Evolutionary conservation across 1,140 invertebrate species (phyloP).

Genomic region (Dinothrombium tinctorium): DNA sequence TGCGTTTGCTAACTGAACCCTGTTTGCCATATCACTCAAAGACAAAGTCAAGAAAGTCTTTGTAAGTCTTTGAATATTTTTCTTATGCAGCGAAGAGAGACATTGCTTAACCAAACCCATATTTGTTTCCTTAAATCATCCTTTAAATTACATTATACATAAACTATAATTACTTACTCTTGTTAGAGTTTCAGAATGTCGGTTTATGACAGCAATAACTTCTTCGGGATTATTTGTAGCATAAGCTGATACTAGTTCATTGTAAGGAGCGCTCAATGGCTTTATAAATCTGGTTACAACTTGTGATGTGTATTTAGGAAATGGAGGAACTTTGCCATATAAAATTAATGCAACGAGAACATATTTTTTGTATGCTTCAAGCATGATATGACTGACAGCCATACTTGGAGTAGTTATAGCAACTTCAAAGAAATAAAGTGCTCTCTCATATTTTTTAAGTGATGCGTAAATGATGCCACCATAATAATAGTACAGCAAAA

Average conservation of each 20-base stretch:
- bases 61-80: constrained; percentile 86
- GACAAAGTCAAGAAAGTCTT: constrained; percentile 91
- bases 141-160: not conserved
- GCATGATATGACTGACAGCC: constrained; percentile 83
- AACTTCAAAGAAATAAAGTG: constrained; percentile 84
- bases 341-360: constrained; percentile 71
- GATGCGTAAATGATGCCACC: constrained; percentile 88
- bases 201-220: constrained; percentile 34
- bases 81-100: constrained; percentile 65
- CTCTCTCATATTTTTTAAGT: constrained; percentile 70
- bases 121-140: constrained; percentile 37
- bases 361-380: constrained; percentile 90
- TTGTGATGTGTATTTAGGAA: constrained; percentile 77
- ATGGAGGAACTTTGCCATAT: constrained; percentile 50
- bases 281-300: constrained; percentile 70
- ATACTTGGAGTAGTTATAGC: constrained; percentile 72
- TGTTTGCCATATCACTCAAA: constrained; percentile 67
- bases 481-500: constrained; percentile 85
- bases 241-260: constrained; percentile 63
- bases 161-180: constrained; percentile 19
- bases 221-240: constrained; percentile 44
- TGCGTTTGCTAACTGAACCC: constrained; percentile 57
- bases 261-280: constrained; percentile 68
- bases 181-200: constrained; percentile 52
- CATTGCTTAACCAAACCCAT: constrained; percentile 42